Percentiles rank a stretch among this genome's conserved stretches.
Evolutionary conservation across 2,797 vertebrate species (phyloP).

Genomic region (Gallinago solitaria): DNA sequence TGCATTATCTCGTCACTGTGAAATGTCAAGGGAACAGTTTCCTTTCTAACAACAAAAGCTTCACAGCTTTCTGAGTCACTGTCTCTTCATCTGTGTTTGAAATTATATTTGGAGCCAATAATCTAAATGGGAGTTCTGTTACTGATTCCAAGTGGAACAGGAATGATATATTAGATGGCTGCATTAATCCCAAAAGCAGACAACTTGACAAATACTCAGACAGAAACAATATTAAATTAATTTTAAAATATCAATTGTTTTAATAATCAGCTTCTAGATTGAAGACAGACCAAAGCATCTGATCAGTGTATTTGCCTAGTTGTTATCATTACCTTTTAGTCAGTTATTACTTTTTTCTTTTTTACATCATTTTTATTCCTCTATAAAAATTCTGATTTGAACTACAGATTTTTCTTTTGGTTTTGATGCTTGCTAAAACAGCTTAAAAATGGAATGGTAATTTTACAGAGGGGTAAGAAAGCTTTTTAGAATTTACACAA

Average conservation of each 20-base stretch:
- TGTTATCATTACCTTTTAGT: neutral
- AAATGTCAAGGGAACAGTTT: slow-evolving; percentile 23
- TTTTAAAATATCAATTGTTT: neutral
- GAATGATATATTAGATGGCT: neutral
- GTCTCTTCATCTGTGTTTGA: slow-evolving; percentile 12
- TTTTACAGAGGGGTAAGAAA: neutral
- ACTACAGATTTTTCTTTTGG: neutral
- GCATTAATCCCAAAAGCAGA: neutral
- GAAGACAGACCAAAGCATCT: neutral
- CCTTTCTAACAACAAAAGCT: slow-evolving; percentile 23
- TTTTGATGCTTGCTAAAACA: neutral
- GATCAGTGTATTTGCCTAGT: neutral
- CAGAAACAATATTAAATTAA: neutral
- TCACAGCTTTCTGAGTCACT: neutral
- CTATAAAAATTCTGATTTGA: neutral
- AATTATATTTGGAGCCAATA: neutral
- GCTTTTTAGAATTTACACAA: neutral
- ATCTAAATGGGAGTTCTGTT: neutral
- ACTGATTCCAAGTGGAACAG: neutral
- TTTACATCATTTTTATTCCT: neutral
- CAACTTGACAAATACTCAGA: neutral
- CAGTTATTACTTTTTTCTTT: rapidly evolving
- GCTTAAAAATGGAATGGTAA: neutral
- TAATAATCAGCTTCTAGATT: neutral
- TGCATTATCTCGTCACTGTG: neutral